phyloP scores from a whole-genome alignment of 2,888 invertebrate species.

The Ectemnius lituratus region DNA sequence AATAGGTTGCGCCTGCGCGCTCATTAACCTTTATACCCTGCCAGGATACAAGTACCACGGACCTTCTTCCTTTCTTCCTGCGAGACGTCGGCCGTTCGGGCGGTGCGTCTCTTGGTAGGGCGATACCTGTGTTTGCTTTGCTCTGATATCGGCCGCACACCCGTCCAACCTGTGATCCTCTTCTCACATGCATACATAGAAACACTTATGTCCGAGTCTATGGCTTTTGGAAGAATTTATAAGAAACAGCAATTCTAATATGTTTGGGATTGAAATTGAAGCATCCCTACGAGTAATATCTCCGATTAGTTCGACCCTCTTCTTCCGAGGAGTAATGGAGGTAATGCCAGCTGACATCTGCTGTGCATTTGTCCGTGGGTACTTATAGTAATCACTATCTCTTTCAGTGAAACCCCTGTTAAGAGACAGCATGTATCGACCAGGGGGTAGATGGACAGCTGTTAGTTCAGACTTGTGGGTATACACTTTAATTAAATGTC shows the following conservation, averaged over 20 bases:
- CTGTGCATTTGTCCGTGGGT: neutral
- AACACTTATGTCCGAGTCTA: neutral
- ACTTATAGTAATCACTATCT: neutral
- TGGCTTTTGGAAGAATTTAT: conserved; percentile 15
- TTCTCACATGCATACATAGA: neutral
- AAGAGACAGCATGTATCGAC: too few relatives aligned
- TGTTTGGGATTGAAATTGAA: too few relatives aligned
- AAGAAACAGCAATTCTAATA: too few relatives aligned
- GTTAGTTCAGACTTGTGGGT: neutral
- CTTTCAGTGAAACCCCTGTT: too few relatives aligned
- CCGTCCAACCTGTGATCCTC: conserved; percentile 44
- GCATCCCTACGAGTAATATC: too few relatives aligned
- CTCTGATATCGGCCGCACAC: conserved; percentile 51
- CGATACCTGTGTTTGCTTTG: conserved; percentile 64
- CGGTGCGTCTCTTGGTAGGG: conserved; percentile 29
- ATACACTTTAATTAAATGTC: conserved; percentile 25
- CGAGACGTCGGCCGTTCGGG: conserved; percentile 45
- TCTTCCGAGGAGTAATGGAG: neutral
- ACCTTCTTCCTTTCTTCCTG: conserved; percentile 71
- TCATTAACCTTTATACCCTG: conserved; percentile 78
- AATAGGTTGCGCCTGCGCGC: conserved; percentile 77
- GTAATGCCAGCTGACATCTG: neutral
- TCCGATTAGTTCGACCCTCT: neutral
- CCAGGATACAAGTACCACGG: conserved; percentile 73
- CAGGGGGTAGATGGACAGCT: neutral